These are phyloP conservation scores for Elysia crispata DNA, from an alignment of 2,888 invertebrate species.

Conservation along the genomic window DNA sequence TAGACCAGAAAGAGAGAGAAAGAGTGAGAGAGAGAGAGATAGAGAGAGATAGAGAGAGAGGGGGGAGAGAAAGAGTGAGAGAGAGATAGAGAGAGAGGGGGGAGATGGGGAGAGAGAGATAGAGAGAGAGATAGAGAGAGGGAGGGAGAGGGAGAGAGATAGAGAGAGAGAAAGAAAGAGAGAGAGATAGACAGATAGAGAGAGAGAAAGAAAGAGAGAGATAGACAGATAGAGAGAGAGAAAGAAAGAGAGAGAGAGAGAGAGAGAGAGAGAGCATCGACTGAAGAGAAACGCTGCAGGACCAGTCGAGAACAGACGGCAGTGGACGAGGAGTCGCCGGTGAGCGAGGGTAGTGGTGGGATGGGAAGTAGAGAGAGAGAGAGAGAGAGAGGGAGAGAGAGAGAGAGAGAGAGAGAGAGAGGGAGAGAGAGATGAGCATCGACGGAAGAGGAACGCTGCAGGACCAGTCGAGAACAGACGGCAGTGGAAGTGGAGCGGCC, in stretches of 20 bases:
- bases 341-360: too few relatives aligned
- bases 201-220: conserved; percentile 17
- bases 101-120: background rate
- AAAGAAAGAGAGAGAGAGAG: too few relatives aligned
- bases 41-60: conserved; percentile 3
- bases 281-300: too few relatives aligned
- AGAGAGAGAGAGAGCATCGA: too few relatives aligned
- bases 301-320: too few relatives aligned
- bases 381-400: conserved; percentile 13
- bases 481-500: too few relatives aligned
- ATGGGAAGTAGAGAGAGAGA: background rate
- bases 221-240: conserved; percentile 14
- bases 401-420: background rate
- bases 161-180: conserved; percentile 22
- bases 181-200: conserved; percentile 12
- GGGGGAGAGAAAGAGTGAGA: too few relatives aligned
- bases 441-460: too few relatives aligned
- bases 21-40: background rate
- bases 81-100: background rate
- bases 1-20: background rate
- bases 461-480: too few relatives aligned
- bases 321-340: too few relatives aligned
- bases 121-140: conserved; percentile 11
- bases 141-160: too few relatives aligned
- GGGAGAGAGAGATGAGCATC: background rate